Evolutionary conservation across 2,888 invertebrate species (phyloP), one percentile per base, ranked within the genome.

Genomic region (Diarsia mendica): DNA sequence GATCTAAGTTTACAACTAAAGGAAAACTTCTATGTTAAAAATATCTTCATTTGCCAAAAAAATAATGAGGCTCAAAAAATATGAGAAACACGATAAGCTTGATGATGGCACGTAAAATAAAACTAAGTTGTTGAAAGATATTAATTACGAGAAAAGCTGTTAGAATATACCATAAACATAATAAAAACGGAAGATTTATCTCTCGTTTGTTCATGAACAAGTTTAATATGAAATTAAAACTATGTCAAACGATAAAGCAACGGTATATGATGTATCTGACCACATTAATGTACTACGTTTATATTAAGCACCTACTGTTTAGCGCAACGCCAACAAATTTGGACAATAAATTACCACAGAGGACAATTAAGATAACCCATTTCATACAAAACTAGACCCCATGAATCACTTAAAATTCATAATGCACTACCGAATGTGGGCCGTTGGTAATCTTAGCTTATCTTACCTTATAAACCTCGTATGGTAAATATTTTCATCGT

Each of bases 401-500:
- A 89, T 91, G 88, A 90, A 90, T 93, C 89, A 92, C 90, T 93
- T 92, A 89, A 90, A 89, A 91, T 92, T 92, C 94, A 92, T 93
- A 94, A 93, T 90, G 88, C 90, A 93, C 92, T 92, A 91, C 94
- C 89, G 91, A 93, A 94, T 93, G 93, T 94, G 92, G 94, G 91
- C 77, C 90, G 88, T 83, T 77, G 83, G 83, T 91, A 93, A 94
- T 94, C 93, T 90, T 79, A 75, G 78, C 90, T 93, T 94, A 95
- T 95, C 95, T 92, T 78, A 90, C 90, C 86, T 90, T 89, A 88
- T 83, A 82, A 84, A 89, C 90, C 90, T 87, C 87, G 87, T 93
- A 91, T 92, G 89, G 91, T 93, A 91, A 91, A 92, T 91, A 92
- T 93, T 93, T 93, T 90, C 89, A 88, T 88, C 89, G 85, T 82